phyloP scores from a whole-genome alignment of 1,140 invertebrate genomes.

The Drosophila gunungcola region DNA sequence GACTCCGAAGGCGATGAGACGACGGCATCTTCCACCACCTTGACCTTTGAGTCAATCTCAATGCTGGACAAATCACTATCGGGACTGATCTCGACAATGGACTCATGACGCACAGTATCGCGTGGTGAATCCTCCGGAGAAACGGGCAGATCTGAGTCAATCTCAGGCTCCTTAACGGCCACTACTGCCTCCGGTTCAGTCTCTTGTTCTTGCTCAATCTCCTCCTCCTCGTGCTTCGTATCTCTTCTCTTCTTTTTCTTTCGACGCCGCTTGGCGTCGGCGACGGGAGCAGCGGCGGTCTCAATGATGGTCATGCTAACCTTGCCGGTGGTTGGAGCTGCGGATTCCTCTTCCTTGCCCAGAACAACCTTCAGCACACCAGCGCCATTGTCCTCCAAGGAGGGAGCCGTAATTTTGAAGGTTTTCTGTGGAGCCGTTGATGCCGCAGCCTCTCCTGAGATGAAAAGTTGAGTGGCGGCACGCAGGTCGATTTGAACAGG shows the following conservation, averaged over 20 bases:
- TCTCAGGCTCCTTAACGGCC: conserved; percentile 52
- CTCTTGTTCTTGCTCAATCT: conserved; percentile 42
- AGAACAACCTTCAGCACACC: conserved; percentile 70
- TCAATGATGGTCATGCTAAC: conserved; percentile 78
- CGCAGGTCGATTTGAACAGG: conserved; percentile 59
- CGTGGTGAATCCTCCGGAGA: conserved; percentile 61
- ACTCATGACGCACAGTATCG: conserved; percentile 58
- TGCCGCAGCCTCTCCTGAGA: conserved; percentile 65
- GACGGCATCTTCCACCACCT: conserved; percentile 88
- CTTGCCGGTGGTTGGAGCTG: conserved; percentile 39
- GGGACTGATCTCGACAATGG: conserved; percentile 67
- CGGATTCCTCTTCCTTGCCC: conserved; percentile 25
- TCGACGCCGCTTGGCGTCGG: conserved; percentile 78
- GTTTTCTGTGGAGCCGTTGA: conserved; percentile 52
- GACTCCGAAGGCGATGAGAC: conserved; percentile 73
- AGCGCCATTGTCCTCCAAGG: conserved; percentile 62
- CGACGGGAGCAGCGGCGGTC: conserved; percentile 53
- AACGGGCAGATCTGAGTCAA: conserved; percentile 84
- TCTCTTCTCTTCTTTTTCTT: conserved; percentile 85
- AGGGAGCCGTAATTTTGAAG: conserved; percentile 74
- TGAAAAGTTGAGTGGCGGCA: conserved; percentile 75
- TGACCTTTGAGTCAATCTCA: conserved; percentile 86
- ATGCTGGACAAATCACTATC: conserved; percentile 82
- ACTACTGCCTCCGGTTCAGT: conserved; percentile 51
- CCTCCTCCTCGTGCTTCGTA: conserved; percentile 35